Conservation (phyloP, 2,888 invertebrate species). For the Fragum sueziense region DNA sequence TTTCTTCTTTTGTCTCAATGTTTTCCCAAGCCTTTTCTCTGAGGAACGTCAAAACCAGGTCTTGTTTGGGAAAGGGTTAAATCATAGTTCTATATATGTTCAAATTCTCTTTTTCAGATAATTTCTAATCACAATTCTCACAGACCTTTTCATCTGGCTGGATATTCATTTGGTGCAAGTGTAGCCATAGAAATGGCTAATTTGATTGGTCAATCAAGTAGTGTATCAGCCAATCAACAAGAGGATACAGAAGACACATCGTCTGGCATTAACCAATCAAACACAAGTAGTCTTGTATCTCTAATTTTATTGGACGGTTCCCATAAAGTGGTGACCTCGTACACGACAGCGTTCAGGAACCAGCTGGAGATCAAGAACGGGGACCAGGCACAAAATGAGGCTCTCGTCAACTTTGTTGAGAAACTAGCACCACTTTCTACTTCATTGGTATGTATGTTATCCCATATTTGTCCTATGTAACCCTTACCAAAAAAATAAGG, state of each 20-base stretch:
- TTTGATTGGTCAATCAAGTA: slow-evolving; percentile 20
- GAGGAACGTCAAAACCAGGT: neutral
- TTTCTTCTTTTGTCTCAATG: too few relatives aligned
- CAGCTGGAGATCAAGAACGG: slow-evolving; percentile 66
- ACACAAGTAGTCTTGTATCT: slow-evolving; percentile 67
- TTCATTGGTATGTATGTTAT: too few relatives aligned
- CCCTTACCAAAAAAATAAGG: too few relatives aligned
- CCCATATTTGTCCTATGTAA: too few relatives aligned
- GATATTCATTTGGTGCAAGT: slow-evolving; percentile 97
- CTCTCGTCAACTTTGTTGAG: slow-evolving; percentile 75
- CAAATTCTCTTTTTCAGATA: slow-evolving; percentile 25
- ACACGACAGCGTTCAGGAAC: slow-evolving; percentile 78
- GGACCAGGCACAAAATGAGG: slow-evolving; percentile 72
- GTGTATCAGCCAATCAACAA: slow-evolving; percentile 2
- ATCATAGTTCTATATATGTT: neutral
- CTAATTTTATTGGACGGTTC: slow-evolving; percentile 93
- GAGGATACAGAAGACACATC: too few relatives aligned
- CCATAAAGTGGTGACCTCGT: slow-evolving; percentile 83
- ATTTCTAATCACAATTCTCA: slow-evolving; percentile 25
- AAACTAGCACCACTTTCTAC: slow-evolving; percentile 71
- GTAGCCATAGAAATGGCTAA: slow-evolving; percentile 96
- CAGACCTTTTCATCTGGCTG: slow-evolving; percentile 91
- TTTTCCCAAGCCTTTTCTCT: neutral
- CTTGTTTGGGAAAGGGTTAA: neutral
- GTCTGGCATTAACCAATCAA: neutral